Evolutionary conservation across 1,140 invertebrate species (phyloP), one percentile per base, ranked within the genome.

Genomic region (Pseudomyrmex gracilis): DNA sequence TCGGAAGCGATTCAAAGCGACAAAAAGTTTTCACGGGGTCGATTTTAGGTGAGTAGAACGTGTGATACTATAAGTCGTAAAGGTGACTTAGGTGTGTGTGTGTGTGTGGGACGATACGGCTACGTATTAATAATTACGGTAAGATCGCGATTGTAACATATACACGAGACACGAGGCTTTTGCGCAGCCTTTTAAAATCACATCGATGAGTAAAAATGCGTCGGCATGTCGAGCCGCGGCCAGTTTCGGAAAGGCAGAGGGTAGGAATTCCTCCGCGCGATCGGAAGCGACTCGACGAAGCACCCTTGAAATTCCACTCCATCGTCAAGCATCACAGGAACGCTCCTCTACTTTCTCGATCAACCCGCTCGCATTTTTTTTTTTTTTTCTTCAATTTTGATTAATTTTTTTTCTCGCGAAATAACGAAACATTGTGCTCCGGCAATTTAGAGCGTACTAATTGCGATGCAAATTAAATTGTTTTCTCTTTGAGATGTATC

Each of bases 81-180:
- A 93, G 90, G 90, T 91, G 89, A 90, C 87, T 92, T 90, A n/a
- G n/a, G n/a, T n/a, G n/a, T n/a, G n/a, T n/a, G n/a, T n/a, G n/a
- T n/a, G n/a, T n/a, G 89, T 34, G 34, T 34, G 89, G 76, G 43
- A 78, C 76, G 84, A 90, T 90, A 90, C 77, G 84, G 83, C 87
- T 92, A 91, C 88, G 85, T n/a, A n/a, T 90, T 91, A 90, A 91
- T 89, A 12, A 51, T 34, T 82, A 61, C 86, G 91, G 82, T 90
- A 90, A 80, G 89, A 92, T 89, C 91, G 91, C 91, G 91, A 92
- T 91, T 82, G 82, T 91, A 93, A 93, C 90, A 93, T 93, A 91
- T 93, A 94, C 92, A 94, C 92, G 92, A 93, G 89, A 94, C 90
- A 94, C 92, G 91, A 91, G 93, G 92, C 91, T 91, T 91, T 58